Conservation (phyloP, 2,113 vertebrate species). For the Alethe diademata region DNA sequence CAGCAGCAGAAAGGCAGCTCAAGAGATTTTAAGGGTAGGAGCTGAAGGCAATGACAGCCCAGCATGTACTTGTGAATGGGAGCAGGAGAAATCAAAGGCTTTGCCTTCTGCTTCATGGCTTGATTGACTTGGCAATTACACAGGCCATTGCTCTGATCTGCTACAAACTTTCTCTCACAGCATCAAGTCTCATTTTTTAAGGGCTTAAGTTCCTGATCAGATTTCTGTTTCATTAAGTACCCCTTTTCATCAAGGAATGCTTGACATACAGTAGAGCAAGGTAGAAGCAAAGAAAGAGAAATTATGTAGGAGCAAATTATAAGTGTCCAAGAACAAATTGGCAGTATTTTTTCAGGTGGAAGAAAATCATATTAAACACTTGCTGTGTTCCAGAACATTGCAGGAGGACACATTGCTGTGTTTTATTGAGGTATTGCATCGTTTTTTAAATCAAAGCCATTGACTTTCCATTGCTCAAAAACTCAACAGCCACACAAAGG, state of each 20-base stretch:
- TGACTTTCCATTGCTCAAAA: background rate
- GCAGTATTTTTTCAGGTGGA: background rate
- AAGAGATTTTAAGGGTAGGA: background rate
- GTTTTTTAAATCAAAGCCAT: background rate
- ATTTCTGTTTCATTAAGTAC: background rate
- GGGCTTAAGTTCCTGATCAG: slow-evolving; percentile 6
- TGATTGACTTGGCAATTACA: slow-evolving; percentile 56
- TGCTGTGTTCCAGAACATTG: background rate
- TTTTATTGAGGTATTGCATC: background rate
- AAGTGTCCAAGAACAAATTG: background rate
- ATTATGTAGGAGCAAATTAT: background rate
- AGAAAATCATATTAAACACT: background rate
- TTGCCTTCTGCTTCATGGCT: slow-evolving; percentile 2
- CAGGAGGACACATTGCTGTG: background rate
- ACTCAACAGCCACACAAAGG: background rate
- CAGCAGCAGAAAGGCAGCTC: background rate
- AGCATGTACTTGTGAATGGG: background rate
- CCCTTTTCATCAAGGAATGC: background rate
- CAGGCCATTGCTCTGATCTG: background rate
- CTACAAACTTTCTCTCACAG: background rate
- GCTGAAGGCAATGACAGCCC: background rate
- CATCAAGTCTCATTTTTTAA: slow-evolving; percentile 5
- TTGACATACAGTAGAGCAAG: background rate
- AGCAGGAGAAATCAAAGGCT: slow-evolving; percentile 27
- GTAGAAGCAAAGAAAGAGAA: background rate